These are phyloP conservation scores for Melipona quadrifasciata DNA, from an alignment of 1,140 invertebrate genomes.

Conservation along the genomic window DNA sequence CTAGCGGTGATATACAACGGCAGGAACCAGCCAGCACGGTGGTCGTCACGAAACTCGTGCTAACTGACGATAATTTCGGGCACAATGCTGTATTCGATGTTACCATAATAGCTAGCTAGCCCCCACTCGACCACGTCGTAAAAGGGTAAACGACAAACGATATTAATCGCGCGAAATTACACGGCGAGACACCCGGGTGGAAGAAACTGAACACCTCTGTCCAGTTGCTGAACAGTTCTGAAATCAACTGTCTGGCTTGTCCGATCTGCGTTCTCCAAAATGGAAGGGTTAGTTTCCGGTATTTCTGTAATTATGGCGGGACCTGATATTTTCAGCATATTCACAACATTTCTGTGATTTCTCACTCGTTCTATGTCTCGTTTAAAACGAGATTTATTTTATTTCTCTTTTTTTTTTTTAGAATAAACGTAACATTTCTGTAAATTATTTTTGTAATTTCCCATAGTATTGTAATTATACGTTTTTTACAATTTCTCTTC, in stretches of 20 bases:
- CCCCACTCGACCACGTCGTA: slow-evolving; percentile 59
- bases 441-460: no score
- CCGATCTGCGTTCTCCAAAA: neutral
- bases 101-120: slow-evolving; percentile 70
- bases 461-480: no score
- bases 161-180: slow-evolving; percentile 15
- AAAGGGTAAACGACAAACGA: slow-evolving; percentile 56
- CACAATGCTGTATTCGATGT: slow-evolving; percentile 70
- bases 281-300: accelerated
- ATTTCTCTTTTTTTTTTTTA: no score
- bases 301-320: neutral
- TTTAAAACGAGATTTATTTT: no score
- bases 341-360: no score
- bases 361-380: no score
- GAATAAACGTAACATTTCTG: no score
- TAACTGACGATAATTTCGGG: slow-evolving; percentile 56
- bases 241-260: no score
- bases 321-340: no score
- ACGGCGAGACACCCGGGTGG: neutral
- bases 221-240: no score
- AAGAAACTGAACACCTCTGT: neutral
- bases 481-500: no score
- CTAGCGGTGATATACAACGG: slow-evolving; percentile 20
- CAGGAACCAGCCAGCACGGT: slow-evolving; percentile 55
- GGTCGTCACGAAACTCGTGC: slow-evolving; percentile 60